Evolutionary conservation across 2,113 vertebrate genomes (phyloP).

Genomic region (Piaya cayana): DNA sequence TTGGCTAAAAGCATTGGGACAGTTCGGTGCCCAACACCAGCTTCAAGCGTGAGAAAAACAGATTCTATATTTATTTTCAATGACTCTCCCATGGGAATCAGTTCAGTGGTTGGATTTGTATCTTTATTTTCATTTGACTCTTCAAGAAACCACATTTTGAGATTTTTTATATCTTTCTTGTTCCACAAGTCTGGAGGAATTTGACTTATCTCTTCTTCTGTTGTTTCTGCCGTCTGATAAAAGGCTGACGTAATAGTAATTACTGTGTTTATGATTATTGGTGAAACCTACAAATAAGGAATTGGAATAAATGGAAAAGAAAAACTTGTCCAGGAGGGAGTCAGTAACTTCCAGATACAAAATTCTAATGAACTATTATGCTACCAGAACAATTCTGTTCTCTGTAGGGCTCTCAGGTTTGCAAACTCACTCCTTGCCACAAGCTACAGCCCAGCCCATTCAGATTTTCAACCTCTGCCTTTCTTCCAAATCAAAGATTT

Average conservation of each 20-base stretch:
- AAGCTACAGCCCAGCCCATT: neutral
- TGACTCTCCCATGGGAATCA: constrained; percentile 86
- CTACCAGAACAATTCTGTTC: neutral
- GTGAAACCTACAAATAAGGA: constrained; percentile 85
- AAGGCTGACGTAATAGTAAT: constrained; percentile 93
- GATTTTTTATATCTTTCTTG: constrained; percentile 83
- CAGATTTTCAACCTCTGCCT: neutral
- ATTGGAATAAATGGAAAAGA: neutral
- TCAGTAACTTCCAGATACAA: neutral
- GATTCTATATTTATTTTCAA: constrained; percentile 85
- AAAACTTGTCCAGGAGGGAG: neutral
- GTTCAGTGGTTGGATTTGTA: constrained; percentile 59
- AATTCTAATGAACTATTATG: neutral
- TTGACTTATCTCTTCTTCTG: constrained; percentile 79
- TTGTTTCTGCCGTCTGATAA: constrained; percentile 82
- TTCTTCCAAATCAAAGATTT: neutral
- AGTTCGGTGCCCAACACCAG: constrained; percentile 93
- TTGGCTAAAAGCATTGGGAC: constrained; percentile 98
- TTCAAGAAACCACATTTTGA: constrained; percentile 97
- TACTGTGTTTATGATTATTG: constrained; percentile 97
- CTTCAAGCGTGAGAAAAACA: constrained; percentile 92
- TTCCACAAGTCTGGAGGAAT: constrained; percentile 87
- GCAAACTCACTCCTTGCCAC: neutral
- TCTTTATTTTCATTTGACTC: constrained; percentile 79
- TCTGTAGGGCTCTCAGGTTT: neutral